These are phyloP conservation scores for Andrena dorsata DNA, from an alignment of 2,888 invertebrate genomes.

Conservation along the genomic window DNA sequence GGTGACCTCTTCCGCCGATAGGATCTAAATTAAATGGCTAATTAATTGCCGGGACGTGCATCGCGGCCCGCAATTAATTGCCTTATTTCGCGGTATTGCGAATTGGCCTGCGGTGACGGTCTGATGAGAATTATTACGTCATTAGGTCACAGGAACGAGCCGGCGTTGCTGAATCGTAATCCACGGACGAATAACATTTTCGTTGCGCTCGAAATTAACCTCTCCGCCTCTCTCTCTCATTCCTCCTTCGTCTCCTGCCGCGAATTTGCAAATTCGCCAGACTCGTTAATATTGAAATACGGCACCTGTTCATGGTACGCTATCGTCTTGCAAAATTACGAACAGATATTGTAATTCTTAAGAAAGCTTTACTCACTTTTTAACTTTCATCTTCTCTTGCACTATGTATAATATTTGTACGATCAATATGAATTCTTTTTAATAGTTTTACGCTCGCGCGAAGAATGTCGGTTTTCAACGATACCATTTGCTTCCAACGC, in stretches of 20 bases:
- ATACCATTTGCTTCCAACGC: neutral
- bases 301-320: neutral
- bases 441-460: no score
- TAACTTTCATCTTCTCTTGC: no score
- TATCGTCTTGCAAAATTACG: neutral
- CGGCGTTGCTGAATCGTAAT: conserved; percentile 45
- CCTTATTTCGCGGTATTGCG: conserved; percentile 57
- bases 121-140: conserved; percentile 67
- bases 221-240: neutral
- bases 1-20: conserved; percentile 67
- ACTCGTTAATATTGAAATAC: conserved; percentile 10
- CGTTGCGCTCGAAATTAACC: conserved; percentile 35
- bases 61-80: conserved; percentile 70
- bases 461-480: no score
- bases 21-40: conserved; percentile 81
- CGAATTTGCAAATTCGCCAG: conserved; percentile 4
- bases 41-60: conserved; percentile 76
- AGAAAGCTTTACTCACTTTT: no score
- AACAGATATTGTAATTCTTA: no score
- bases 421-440: no score
- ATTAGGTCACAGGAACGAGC: conserved; percentile 58
- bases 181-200: conserved; percentile 50
- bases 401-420: no score
- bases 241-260: neutral
- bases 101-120: conserved; percentile 64